phyloP scores from a whole-genome alignment of 2,888 invertebrate species.

The Odontothrips loti region DNA sequence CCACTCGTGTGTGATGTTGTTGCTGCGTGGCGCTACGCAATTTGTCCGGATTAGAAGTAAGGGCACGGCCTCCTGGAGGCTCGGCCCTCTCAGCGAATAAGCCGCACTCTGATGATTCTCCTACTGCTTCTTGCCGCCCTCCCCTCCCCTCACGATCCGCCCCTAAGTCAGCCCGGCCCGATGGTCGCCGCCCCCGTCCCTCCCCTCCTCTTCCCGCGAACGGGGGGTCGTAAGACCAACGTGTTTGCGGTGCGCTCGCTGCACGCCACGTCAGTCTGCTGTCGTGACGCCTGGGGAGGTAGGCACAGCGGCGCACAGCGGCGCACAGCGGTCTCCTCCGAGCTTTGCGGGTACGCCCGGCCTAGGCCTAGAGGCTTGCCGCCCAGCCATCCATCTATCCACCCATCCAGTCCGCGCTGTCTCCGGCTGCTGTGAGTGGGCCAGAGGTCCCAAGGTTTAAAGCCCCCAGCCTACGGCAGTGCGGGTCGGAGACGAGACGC shows the following conservation, averaged over 20 bases:
- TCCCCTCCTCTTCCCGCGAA: not conserved
- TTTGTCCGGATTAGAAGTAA: constrained; percentile 8
- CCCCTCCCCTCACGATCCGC: not conserved
- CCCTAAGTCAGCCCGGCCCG: not conserved
- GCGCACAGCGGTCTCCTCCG: not conserved
- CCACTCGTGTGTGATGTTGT: not conserved
- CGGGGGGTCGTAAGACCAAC: not conserved
- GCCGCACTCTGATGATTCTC: not conserved
- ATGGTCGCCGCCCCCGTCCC: not conserved
- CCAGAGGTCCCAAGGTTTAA: too few relatives aligned
- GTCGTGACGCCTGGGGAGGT: too few relatives aligned
- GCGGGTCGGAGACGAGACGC: too few relatives aligned
- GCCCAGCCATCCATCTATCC: too few relatives aligned
- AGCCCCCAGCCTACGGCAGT: too few relatives aligned
- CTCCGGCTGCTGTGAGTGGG: too few relatives aligned
- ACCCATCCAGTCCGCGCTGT: not conserved
- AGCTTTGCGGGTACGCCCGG: not conserved
- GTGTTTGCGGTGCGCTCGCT: not conserved
- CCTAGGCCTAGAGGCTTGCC: not conserved
- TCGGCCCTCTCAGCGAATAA: not conserved
- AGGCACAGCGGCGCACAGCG: not conserved
- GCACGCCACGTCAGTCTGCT: too few relatives aligned
- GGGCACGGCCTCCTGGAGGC: not conserved
- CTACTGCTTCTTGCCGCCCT: not conserved
- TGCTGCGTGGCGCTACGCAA: constrained; percentile 1